Base-by-base conservation (phyloP, 2,113 vertebrate species). In the Gila orcuttii region DNA sequence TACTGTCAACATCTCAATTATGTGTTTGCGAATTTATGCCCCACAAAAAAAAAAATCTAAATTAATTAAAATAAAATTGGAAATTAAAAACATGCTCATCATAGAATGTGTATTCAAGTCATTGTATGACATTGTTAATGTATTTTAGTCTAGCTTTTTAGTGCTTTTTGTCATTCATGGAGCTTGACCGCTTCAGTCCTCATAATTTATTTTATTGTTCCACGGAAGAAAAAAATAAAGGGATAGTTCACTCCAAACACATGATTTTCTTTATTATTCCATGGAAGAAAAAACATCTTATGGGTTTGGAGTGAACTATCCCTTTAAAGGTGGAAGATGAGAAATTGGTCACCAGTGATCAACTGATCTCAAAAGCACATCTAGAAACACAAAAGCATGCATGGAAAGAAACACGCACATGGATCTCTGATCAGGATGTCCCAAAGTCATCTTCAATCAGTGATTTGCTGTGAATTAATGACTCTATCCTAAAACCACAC, bases 381-480 rank as follows among this genome's bases (percentile, higher is more conserved):
- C 42, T 75, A 75, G n/a, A 47, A 64, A 31, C 78, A 28, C 36
- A 47, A 25, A 85, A 36, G n/a, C 19, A 86, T 21, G 11, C 36
- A 59, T n/a, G 19, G 28, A 83, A 73, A 83, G 47, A 57, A 19
- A 79, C 62, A 75, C 12, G 3, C 66, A 81, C 11, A 28, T 10
- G 23, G 60, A 47, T 47, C 59, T 80, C 59, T 12, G 39, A 2
- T 64, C 2, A 64, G n/a, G 15, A 57, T 85, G 88, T 93, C 91
- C 90, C 93, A 94, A 94, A 94, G 94, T 94, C 94, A 94, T 93
- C 94, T 92, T 92, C 93, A 95, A 95, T 95, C 95, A 94, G 93
- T 90, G 92, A 94, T 93, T 93, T 94, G 93, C 94, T 93, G 91
- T 93, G 92, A 93, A 95, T 95, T 94, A 94, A 95, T 95, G 94